These are phyloP conservation scores for Vollenhovia emeryi DNA, from an alignment of 1,140 invertebrate species.

Conservation along the genomic window DNA sequence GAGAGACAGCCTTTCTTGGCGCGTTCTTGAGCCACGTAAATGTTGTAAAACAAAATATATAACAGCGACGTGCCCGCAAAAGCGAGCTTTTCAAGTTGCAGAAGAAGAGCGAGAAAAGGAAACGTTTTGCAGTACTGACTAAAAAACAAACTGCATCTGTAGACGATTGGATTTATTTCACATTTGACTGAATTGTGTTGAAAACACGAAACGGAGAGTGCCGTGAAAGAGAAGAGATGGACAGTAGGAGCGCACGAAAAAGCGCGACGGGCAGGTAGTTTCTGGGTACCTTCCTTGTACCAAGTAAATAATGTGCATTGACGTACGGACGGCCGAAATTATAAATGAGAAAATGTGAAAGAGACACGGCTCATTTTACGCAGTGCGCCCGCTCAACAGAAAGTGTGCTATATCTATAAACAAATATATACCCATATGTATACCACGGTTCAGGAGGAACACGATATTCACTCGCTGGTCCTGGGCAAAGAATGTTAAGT, in stretches of 20 bases:
- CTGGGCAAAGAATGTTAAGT: slow-evolving; percentile 74
- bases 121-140: background rate
- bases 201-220: background rate
- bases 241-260: slow-evolving; percentile 8
- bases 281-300: slow-evolving; percentile 47
- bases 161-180: background rate
- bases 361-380: background rate
- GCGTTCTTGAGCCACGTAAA: background rate
- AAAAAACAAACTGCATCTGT: background rate
- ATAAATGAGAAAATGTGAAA: slow-evolving; percentile 32
- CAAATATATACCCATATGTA: slow-evolving; percentile 53
- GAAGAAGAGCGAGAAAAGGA: background rate
- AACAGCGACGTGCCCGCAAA: background rate
- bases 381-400: background rate
- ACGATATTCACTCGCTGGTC: slow-evolving; percentile 54
- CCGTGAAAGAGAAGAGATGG: background rate
- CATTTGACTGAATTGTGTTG: slow-evolving; percentile 6
- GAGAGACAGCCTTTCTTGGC: too few species aligned
- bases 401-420: slow-evolving; percentile 67
- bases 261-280: slow-evolving; percentile 41
- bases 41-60: background rate
- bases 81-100: background rate
- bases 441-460: slow-evolving; percentile 52
- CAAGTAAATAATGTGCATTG: slow-evolving; percentile 57
- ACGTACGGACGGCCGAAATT: slow-evolving; percentile 67